phyloP scores from a whole-genome alignment of 2,113 vertebrate genomes.

The Crotalus helleri region DNA sequence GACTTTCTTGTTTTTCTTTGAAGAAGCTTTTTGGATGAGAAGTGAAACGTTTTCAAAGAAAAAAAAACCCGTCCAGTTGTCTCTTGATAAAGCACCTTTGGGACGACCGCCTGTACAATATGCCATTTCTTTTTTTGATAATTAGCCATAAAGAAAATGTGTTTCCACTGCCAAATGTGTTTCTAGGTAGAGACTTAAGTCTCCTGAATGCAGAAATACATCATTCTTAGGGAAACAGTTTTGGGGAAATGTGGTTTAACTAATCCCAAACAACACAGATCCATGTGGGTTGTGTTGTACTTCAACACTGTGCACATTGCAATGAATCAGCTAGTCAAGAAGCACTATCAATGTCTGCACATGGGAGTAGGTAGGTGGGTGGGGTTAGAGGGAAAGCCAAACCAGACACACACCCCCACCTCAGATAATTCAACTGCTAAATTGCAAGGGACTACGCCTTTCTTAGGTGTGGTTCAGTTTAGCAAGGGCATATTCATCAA shows the following conservation, averaged over 20 bases:
- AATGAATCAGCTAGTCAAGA: neutral
- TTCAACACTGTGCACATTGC: neutral
- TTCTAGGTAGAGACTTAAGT: neutral
- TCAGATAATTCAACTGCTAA: neutral
- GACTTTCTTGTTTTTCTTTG: too few relatives aligned
- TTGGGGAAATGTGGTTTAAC: neutral
- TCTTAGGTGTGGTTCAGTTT: neutral
- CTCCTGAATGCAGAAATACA: neutral
- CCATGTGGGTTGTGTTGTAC: neutral
- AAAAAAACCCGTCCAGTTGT: too few relatives aligned
- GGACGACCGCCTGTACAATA: neutral
- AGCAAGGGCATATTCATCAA: neutral
- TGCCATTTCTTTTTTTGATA: neutral
- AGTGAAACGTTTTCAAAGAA: too few relatives aligned
- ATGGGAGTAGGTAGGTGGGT: conserved; percentile 4
- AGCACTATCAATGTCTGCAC: conserved; percentile 4
- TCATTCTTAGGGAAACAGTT: neutral
- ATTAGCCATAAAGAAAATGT: neutral
- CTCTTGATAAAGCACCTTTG: too few relatives aligned
- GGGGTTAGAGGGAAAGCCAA: neutral
- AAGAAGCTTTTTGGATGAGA: too few relatives aligned
- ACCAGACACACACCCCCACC: neutral
- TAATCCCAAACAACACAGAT: neutral
- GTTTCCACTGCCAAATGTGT: neutral
- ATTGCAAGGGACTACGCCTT: neutral